phyloP scores from a whole-genome alignment of 1,140 invertebrate genomes.

The Tetramorium parvispinum region DNA sequence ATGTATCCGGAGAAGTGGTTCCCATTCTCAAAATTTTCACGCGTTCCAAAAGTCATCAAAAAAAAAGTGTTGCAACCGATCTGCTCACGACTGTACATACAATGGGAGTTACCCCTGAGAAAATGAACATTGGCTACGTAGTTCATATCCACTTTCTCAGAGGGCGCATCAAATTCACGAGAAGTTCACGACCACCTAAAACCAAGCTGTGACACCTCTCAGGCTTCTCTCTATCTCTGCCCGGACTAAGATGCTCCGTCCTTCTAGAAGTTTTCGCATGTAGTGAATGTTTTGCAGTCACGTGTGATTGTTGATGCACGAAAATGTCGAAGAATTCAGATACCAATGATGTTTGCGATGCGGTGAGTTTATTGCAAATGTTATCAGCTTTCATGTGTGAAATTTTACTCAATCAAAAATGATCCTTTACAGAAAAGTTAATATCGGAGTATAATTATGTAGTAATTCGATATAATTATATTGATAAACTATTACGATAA shows the following conservation, averaged over 20 bases:
- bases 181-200: no score
- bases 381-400: neutral
- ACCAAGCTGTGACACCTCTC: no score
- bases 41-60: no score
- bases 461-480: neutral
- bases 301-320: neutral
- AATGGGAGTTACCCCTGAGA: no score
- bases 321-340: slow-evolving; percentile 65
- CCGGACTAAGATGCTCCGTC: neutral
- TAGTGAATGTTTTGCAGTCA: slow-evolving; percentile 33
- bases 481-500: neutral
- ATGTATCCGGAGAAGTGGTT: no score
- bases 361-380: slow-evolving; percentile 49
- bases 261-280: slow-evolving; percentile 64
- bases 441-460: neutral
- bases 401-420: neutral
- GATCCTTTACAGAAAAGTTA: neutral
- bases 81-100: no score
- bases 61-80: no score
- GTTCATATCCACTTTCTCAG: no score
- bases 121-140: no score
- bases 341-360: neutral
- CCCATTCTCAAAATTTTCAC: no score
- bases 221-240: no score
- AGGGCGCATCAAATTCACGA: no score